Percentiles rank a stretch among this genome's conserved stretches.
Evolutionary conservation across 2,888 invertebrate species (phyloP).

Genomic region (Ferdinandea cuprea): DNA sequence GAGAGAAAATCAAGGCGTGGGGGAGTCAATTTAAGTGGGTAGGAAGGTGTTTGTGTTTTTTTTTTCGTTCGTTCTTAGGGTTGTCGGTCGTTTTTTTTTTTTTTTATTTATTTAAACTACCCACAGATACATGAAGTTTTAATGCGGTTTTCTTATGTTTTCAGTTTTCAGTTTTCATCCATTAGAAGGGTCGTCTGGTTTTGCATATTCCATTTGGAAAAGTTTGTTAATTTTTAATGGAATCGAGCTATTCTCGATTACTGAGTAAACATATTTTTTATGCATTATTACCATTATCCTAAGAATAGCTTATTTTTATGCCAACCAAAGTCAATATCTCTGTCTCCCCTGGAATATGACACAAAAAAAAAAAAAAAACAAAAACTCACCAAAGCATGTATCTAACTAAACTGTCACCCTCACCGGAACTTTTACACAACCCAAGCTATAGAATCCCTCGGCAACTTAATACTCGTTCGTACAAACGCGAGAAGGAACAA

Average conservation of each 20-base stretch:
- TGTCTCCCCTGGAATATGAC: constrained; percentile 31
- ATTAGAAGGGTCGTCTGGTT: constrained; percentile 19
- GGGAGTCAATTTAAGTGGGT: constrained; percentile 39
- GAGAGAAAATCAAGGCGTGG: constrained; percentile 39
- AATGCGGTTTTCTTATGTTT: constrained; percentile 14
- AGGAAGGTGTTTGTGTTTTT: constrained; percentile 11
- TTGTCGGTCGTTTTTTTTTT: constrained; percentile 45
- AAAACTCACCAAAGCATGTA: too few relatives aligned
- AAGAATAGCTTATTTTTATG: constrained; percentile 9
- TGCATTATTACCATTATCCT: constrained; percentile 47
- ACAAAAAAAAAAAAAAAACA: constrained; percentile 30
- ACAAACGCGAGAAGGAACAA: constrained; percentile 8
- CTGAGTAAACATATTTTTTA: constrained; percentile 61
- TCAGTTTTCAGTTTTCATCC: neutral
- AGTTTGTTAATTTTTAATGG: constrained; percentile 74
- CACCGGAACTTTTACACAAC: constrained; percentile 4
- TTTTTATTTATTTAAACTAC: constrained; percentile 15
- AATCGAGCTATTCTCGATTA: constrained; percentile 66
- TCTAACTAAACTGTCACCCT: constrained; percentile 66
- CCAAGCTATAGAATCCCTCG: constrained; percentile 31
- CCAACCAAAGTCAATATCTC: constrained; percentile 55
- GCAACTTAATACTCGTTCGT: constrained; percentile 27
- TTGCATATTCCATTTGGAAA: constrained; percentile 28
- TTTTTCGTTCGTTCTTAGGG: constrained; percentile 35
- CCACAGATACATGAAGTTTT: constrained; percentile 15